phyloP scores from a whole-genome alignment of 2,113 vertebrate species.

The Cephalopholis sonnerati region DNA sequence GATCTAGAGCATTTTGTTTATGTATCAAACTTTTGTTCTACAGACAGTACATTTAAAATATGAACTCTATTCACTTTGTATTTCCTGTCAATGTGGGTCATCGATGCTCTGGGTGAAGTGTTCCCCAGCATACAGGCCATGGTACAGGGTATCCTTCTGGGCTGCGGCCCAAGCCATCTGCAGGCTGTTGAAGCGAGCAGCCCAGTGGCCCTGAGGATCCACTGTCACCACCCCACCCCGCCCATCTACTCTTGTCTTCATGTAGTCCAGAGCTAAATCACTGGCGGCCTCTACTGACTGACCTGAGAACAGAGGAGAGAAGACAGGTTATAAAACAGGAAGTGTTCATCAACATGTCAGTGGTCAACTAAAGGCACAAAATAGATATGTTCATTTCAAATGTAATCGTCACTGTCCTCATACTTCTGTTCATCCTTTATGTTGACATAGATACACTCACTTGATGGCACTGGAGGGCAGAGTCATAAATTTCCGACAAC shows the following conservation, averaged over 20 bases:
- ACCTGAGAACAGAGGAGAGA: conserved; percentile 81
- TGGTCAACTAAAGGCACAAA: too few relatives aligned
- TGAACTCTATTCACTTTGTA: too few relatives aligned
- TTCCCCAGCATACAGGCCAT: conserved; percentile 85
- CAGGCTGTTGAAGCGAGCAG: conserved; percentile 87
- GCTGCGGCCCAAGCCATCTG: conserved; percentile 93
- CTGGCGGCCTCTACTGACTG: conserved; percentile 88
- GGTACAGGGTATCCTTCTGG: conserved; percentile 85
- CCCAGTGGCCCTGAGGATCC: conserved; percentile 88
- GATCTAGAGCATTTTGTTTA: too few relatives aligned
- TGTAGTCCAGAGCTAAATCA: conserved; percentile 85
- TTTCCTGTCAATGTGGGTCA: conserved; percentile 9
- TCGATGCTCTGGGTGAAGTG: conserved; percentile 64
- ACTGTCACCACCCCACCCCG: conserved; percentile 90
- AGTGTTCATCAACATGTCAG: too few relatives aligned
- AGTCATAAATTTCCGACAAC: too few relatives aligned
- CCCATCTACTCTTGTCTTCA: conserved; percentile 89
- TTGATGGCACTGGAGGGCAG: too few relatives aligned
- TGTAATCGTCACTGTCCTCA: too few relatives aligned
- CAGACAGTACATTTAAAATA: too few relatives aligned
- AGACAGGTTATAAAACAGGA: not conserved
- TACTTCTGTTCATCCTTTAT: too few relatives aligned
- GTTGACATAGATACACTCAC: too few relatives aligned
- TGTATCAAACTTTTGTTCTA: too few relatives aligned
- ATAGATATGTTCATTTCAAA: too few relatives aligned